These are phyloP conservation scores for Solenodon paradoxus DNA, from an alignment of 2,113 vertebrate genomes.

Conservation along the genomic window DNA sequence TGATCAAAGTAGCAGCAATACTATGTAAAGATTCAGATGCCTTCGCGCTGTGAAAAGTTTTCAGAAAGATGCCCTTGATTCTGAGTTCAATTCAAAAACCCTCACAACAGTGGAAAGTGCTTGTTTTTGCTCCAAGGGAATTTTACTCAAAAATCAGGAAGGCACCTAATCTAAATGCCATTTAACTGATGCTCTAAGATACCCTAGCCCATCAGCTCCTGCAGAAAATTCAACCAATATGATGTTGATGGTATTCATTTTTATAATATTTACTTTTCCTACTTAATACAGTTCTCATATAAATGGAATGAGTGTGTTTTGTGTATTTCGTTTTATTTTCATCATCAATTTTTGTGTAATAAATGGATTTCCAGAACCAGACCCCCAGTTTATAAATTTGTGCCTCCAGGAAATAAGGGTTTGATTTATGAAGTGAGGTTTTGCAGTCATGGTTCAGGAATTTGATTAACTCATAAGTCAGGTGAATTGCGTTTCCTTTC, in stretches of 20 bases:
- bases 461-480: slow-evolving; percentile 7
- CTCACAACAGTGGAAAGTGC: neutral
- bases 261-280: neutral
- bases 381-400: neutral
- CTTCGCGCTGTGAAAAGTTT: neutral
- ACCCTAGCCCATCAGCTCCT: neutral
- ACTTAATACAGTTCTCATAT: neutral
- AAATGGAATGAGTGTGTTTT: neutral
- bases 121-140: neutral
- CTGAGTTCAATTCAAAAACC: neutral
- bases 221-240: neutral
- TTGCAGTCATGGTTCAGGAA: neutral
- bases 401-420: neutral
- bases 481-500: neutral
- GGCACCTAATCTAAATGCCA: neutral
- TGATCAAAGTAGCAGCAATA: neutral
- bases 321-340: neutral
- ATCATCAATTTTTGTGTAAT: neutral
- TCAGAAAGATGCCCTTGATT: neutral
- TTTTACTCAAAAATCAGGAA: neutral
- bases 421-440: neutral
- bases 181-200: neutral
- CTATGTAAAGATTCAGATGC: neutral
- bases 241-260: neutral
- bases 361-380: neutral